Base-by-base conservation (phyloP, 1,140 invertebrate genomes). In the Macrocentrus cingulum region DNA sequence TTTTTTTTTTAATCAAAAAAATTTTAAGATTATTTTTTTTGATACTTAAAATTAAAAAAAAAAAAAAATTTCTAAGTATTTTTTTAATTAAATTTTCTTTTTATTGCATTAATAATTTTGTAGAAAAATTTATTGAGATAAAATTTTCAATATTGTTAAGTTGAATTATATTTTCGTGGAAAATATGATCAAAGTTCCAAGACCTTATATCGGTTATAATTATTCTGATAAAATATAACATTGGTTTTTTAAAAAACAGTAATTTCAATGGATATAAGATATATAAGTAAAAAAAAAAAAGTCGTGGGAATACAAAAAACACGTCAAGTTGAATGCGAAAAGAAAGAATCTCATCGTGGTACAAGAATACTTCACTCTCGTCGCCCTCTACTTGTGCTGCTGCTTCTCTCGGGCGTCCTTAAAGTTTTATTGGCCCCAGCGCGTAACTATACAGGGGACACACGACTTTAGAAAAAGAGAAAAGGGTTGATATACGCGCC, bases 341-440 rank as follows among this genome's bases (percentile, higher is more conserved):
- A 46, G 41, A 58, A 46, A 51, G 42, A 59, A 52, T 61, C 62
- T 61, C 55, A 32, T 50, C 41, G 51, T 32, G n/a, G n/a, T n/a
- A n/a, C n/a, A 59, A 59, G 56, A 54, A 59, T 56, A 61, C 59
- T 64, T 56, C 42, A 64, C 56, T 58, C 46, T 7, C 36, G 22
- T 51, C 49, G 34, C 49, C 29, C 45, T n/a, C 56, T 59, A 56
- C 42, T 16, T 58, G 56, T 60, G 41, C 51, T 34, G 42, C 56
- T 59, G 56, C 42, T 16, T 58, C 59, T 60, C 48, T 55, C 37
- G 42, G 41, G 51, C 59, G 59, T 61, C 56, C 56, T 64, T 44
- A 59, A 61, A 61, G 59, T 64, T 61, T 64, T 59, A 59, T 64
- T 61, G 59, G 56, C 59, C 62, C 55, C 56, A 42, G n/a, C 41